Evolutionary conservation across 2,113 vertebrate species (phyloP), one percentile per base, ranked within the genome.

Genomic region (Lontra canadensis): DNA sequence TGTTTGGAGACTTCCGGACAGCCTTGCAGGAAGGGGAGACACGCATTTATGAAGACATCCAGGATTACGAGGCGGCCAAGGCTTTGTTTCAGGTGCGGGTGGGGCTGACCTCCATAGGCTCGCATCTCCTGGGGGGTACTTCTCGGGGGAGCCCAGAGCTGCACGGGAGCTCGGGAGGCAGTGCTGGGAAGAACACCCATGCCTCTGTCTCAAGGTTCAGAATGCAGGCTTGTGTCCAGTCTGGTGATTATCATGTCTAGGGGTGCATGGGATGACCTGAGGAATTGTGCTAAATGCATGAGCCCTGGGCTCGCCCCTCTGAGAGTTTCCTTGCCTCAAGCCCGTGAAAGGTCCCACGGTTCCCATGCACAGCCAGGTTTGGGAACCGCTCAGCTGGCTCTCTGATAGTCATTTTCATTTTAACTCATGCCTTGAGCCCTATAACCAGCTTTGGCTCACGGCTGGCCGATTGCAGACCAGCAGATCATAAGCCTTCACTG

Each of bases 1-100:
- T 99, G 65, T 99, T 99, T 96, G 99, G 99, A 94, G 99, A 99
- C 98, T 99, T 99, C 98, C 99, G 99, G 92, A 99, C 93, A 57
- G 99, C 99, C 3, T 98, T 99, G 92, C 98, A 97, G 1, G 99
- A 99, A 9, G 98, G 95, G 61, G 99, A 99, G 59, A 97, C 98
- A 2, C 99, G 99, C 25, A n/a, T 99, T 44, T 99, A 99, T 88
- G 99, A 99, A 92, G 99, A 99, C 97, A 98, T 99, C 89, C 99
- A 99, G 95, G 99, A 99, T 97, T 99, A 99, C 4, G 99, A 99
- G 74, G 98, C 99, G 1, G 99, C 99, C 87, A 99, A 99, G 98
- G 99, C 99, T 52, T 94, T 99, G 63, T 99, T 99, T 98, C 99
- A 99, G 99, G 99, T 99, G 96, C 1, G 4, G 47, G 49, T 0